Percentiles rank a stretch among this genome's conserved stretches.
Evolutionary conservation across 1,140 invertebrate genomes (phyloP).

Genomic region (Theocolax elegans): DNA sequence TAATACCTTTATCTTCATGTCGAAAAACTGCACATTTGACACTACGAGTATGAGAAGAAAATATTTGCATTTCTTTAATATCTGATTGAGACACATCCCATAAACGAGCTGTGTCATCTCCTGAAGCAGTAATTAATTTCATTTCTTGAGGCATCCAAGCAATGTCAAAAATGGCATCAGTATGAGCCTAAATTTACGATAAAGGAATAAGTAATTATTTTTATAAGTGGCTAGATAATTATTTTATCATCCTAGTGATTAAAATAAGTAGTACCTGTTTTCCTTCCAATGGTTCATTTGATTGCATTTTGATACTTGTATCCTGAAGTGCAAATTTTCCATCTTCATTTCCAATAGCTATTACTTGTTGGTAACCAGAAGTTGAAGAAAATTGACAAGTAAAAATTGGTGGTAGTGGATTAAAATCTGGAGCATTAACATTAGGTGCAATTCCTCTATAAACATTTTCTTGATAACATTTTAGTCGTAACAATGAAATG

Average conservation of each 20-base stretch:
- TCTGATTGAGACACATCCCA: conserved; percentile 73
- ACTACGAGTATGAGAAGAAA: conserved; percentile 80
- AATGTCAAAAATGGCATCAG: conserved; percentile 91
- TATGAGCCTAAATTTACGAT: conserved; percentile 73
- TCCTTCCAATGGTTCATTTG: conserved; percentile 47
- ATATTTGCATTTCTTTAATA: conserved; percentile 69
- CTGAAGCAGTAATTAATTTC: conserved; percentile 84
- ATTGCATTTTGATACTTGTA: conserved; percentile 52
- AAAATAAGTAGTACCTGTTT: conserved; percentile 28
- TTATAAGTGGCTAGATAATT: not conserved
- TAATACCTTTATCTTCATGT: conserved; percentile 72
- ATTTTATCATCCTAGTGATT: conserved; percentile 31
- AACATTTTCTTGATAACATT: conserved; percentile 57
- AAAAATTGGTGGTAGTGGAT: conserved; percentile 60
- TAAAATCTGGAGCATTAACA: conserved; percentile 48
- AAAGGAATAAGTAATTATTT: not conserved
- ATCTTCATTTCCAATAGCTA: conserved; percentile 90
- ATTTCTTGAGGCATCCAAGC: conserved; percentile 82
- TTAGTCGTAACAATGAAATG: conserved; percentile 56
- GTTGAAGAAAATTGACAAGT: conserved; percentile 64
- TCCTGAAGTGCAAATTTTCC: conserved; percentile 78
- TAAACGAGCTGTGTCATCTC: conserved; percentile 82
- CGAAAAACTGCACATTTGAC: conserved; percentile 82
- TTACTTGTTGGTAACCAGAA: conserved; percentile 73
- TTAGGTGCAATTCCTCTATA: conserved; percentile 62